Percentiles rank a stretch among this genome's conserved stretches.
phyloP scores from a whole-genome alignment of 2,888 invertebrate species.

The Pyrrhia umbra region DNA sequence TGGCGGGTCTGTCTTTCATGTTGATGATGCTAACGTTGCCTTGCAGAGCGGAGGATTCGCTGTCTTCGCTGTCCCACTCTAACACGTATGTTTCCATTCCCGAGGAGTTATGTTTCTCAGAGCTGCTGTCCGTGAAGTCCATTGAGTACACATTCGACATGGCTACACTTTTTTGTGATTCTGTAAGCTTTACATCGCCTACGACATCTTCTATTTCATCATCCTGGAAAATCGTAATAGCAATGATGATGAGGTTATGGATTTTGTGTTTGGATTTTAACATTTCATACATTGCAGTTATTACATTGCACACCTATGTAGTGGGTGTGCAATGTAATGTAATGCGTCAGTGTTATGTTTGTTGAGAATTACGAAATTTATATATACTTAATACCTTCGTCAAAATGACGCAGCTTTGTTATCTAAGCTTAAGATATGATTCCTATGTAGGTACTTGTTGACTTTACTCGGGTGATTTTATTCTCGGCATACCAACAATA shows the following conservation, averaged over 20 bases:
- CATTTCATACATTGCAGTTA: neutral
- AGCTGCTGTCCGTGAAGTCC: slow-evolving; percentile 83
- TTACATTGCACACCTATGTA: no score
- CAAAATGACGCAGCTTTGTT: neutral
- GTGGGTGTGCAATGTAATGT: no score
- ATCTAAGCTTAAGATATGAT: neutral
- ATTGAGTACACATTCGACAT: slow-evolving; percentile 79
- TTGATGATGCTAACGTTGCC: slow-evolving; percentile 65
- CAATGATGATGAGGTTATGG: neutral
- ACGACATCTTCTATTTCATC: slow-evolving; percentile 83
- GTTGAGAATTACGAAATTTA: no score
- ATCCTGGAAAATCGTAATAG: slow-evolving; percentile 70
- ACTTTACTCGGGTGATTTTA: neutral
- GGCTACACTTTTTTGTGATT: slow-evolving; percentile 85
- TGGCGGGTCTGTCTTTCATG: slow-evolving; percentile 51
- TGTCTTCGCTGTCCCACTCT: slow-evolving; percentile 79
- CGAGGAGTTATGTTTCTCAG: slow-evolving; percentile 82
- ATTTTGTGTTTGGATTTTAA: neutral
- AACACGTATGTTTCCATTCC: slow-evolving; percentile 84
- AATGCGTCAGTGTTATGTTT: no score
- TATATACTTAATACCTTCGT: no score
- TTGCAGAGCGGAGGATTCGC: slow-evolving; percentile 71
- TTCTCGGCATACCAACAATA: neutral
- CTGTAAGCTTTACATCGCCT: slow-evolving; percentile 78
- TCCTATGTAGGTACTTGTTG: neutral